These are phyloP conservation scores for Vollenhovia emeryi DNA, from an alignment of 1,140 invertebrate genomes.

Conservation along the genomic window DNA sequence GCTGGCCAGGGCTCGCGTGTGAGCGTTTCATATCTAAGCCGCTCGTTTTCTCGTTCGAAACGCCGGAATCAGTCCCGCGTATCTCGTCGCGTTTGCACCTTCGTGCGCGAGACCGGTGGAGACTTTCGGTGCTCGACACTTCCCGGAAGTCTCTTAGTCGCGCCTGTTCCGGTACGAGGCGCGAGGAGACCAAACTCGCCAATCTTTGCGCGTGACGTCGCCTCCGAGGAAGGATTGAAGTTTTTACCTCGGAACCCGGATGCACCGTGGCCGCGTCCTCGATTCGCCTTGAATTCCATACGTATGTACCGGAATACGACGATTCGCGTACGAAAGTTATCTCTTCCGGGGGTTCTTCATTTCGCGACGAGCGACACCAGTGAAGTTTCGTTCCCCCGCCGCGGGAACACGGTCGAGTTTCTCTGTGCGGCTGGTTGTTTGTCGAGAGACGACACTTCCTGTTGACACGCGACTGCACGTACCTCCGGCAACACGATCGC, in stretches of 20 bases:
- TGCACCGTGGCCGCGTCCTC: not conserved
- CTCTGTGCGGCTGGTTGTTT: conserved; percentile 25
- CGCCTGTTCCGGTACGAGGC: not conserved
- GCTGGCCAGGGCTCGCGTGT: conserved; percentile 55
- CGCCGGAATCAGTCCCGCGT: not conserved
- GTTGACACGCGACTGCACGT: conserved; percentile 52
- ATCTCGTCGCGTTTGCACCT: conserved; percentile 12
- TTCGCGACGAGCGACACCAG: no score
- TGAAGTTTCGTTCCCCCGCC: conserved; percentile 29
- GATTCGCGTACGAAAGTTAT: conserved; percentile 36
- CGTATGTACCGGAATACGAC: conserved; percentile 29
- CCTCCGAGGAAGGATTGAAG: not conserved
- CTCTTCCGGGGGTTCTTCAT: conserved; percentile 44
- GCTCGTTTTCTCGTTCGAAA: conserved; percentile 53
- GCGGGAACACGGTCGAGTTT: conserved; percentile 40
- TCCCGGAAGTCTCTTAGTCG: not conserved
- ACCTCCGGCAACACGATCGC: conserved; percentile 21
- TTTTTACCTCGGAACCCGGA: not conserved
- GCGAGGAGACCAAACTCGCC: not conserved
- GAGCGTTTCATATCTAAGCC: conserved; percentile 60
- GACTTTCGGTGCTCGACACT: conserved; percentile 9
- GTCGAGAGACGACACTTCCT: conserved; percentile 56
- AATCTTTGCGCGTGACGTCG: not conserved
- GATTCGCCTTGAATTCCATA: conserved; percentile 24
- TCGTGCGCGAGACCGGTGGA: not conserved